Evolutionary conservation across 1,140 invertebrate species (phyloP), one percentile per base, ranked within the genome.

Genomic region (Drosophila malerkotliana): DNA sequence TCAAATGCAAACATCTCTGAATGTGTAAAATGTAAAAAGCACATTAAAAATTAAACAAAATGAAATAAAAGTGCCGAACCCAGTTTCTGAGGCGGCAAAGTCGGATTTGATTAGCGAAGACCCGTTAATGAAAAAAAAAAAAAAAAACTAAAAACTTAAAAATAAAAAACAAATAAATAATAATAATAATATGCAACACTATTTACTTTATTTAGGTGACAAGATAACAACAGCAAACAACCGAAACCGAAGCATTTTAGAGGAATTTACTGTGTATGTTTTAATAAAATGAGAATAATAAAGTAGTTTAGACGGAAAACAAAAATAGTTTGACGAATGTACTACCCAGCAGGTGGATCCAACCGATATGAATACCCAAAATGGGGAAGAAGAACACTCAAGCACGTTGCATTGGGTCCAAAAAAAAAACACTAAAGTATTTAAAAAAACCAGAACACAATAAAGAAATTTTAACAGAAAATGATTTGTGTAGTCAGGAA

Each of bases 191-290:
- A 81, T 78, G 82, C 69, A 87, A 85, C 77, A 85, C 82, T 85
- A 85, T 85, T 85, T 85, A 85, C 82, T 85, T 85, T 85, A 85
- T 78, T 72, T 85, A 85, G 82, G 82, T 80, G 82, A 87, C 82
- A 85, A 87, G 64, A 81, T 15, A 44, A 44, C 59, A 78, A 68
- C 45, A 69, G 63, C 14, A 81, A 80, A 56, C 63, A 49, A 56
- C 75, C 56, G 74, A 81, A 87, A 85, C 81, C 72, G 60, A 87
- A 81, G 82, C 82, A 87, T 87, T 87, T 87, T 87, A 87, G 82
- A 87, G 78, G 78, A 87, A 87, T 87, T 87, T 87, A 87, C 82
- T 74, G 71, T 75, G 71, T 75, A 83, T 83, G 79, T 83, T 83
- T 83, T 71, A 71, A 69, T 67, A 68, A 37, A 37, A 84, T 64